Evolutionary conservation across 2,888 invertebrate genomes (phyloP).

Genomic region (Cheilosia impressa): DNA sequence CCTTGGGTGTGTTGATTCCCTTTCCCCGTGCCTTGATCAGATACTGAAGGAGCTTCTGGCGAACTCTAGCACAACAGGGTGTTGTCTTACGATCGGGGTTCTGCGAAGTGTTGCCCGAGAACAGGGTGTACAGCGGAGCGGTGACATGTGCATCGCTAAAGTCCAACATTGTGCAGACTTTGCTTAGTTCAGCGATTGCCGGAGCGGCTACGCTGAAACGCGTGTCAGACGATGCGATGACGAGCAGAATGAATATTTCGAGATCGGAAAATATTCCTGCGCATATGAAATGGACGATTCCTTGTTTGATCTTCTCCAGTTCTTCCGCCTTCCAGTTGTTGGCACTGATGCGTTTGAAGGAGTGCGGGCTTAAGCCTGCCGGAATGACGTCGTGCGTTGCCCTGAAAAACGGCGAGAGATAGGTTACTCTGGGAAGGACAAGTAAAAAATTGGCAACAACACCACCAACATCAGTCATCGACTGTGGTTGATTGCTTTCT

Average conservation of each 20-base stretch:
- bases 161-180: slow-evolving; percentile 89
- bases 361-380: slow-evolving; percentile 90
- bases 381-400: slow-evolving; percentile 85
- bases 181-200: slow-evolving; percentile 93
- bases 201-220: slow-evolving; percentile 94
- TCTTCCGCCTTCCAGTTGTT: slow-evolving; percentile 91
- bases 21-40: slow-evolving; percentile 89
- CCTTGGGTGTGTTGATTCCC: slow-evolving; percentile 90
- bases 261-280: slow-evolving; percentile 90
- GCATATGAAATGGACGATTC: slow-evolving; percentile 92
- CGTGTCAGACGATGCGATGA: slow-evolving; percentile 95
- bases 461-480: no score
- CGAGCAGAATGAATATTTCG: slow-evolving; percentile 90
- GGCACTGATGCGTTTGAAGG: slow-evolving; percentile 90
- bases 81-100: slow-evolving; percentile 89
- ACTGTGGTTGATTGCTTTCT: no score
- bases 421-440: no score
- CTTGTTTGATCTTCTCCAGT: slow-evolving; percentile 91
- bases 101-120: slow-evolving; percentile 84
- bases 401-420: slow-evolving; percentile 24
- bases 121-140: slow-evolving; percentile 91
- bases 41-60: slow-evolving; percentile 93
- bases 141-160: slow-evolving; percentile 90
- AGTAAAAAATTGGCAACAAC: no score
- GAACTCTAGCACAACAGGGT: slow-evolving; percentile 92